These are phyloP conservation scores for Orchesella flavescens DNA, from an alignment of 2,888 invertebrate genomes.

Conservation along the genomic window DNA sequence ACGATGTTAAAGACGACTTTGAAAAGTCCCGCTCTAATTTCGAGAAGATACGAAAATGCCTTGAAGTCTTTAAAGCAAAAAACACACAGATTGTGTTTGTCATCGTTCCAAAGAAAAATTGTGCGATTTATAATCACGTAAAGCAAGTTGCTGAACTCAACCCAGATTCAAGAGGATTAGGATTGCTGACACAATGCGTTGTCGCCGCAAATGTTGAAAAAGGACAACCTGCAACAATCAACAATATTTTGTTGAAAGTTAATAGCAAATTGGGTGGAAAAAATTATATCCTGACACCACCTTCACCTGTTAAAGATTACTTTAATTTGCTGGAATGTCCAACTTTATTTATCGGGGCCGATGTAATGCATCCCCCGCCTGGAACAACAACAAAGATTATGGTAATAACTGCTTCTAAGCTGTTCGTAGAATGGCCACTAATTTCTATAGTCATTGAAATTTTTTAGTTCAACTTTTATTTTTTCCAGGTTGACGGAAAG, in stretches of 20 bases:
- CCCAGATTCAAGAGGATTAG: constrained; percentile 36
- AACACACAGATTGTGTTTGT: constrained; percentile 21
- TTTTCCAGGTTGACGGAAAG: too few relatives aligned
- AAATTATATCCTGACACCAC: constrained; percentile 72
- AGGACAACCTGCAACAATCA: constrained; percentile 31
- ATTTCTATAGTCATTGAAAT: too few relatives aligned
- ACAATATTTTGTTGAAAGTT: constrained; percentile 73
- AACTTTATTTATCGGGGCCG: constrained; percentile 75
- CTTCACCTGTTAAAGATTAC: background rate
- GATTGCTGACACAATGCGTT: constrained; percentile 74
- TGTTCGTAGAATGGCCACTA: too few relatives aligned
- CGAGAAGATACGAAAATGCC: background rate
- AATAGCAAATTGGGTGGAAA: constrained; percentile 75
- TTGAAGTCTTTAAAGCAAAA: background rate
- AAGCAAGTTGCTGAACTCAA: constrained; percentile 61
- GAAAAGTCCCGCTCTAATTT: background rate
- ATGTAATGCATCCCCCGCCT: constrained; percentile 76
- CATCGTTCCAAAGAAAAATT: constrained; percentile 32
- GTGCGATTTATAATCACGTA: constrained; percentile 16
- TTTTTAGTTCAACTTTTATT: too few relatives aligned
- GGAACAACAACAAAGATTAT: constrained; percentile 68
- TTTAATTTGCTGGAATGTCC: constrained; percentile 70
- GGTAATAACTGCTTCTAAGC: too few relatives aligned
- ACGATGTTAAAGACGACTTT: background rate
- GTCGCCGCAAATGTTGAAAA: constrained; percentile 63